A percentile compares a stretch with the other conserved stretches of the same genome.
Conservation (phyloP, 2,797 vertebrate genomes). For the Lacerta bilineata region DNA sequence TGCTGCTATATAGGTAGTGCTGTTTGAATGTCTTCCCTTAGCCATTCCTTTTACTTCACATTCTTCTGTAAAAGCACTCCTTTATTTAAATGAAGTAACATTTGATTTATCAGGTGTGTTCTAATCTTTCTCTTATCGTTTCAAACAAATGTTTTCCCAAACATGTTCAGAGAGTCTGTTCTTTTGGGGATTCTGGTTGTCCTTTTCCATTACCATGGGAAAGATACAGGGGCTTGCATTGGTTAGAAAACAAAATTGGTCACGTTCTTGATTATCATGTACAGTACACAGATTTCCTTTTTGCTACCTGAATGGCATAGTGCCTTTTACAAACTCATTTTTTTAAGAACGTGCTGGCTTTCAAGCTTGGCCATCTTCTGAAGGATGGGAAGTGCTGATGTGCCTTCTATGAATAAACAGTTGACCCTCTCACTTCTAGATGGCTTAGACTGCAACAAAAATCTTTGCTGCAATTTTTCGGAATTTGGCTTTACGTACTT, state of each 20-base stretch:
- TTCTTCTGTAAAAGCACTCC: not conserved
- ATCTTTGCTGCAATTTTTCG: not conserved
- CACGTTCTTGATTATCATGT: not conserved
- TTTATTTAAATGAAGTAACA: not conserved
- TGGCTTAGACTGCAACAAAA: not conserved
- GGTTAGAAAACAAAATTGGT: not conserved
- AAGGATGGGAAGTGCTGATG: not conserved
- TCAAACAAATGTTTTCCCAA: not conserved
- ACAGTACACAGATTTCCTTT: not conserved
- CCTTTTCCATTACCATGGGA: not conserved
- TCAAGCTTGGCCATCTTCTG: not conserved
- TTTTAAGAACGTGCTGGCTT: not conserved
- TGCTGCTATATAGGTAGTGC: not conserved
- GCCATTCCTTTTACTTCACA: not conserved
- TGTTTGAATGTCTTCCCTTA: not conserved
- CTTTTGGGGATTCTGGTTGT: not conserved
- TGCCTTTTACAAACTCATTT: not conserved
- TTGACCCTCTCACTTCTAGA: not conserved
- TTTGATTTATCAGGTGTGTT: conserved; percentile 2
- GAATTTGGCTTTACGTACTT: not conserved
- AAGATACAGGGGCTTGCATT: not conserved
- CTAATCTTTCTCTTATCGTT: not conserved
- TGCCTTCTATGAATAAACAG: not conserved
- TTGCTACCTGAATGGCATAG: not conserved
- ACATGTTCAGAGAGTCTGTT: not conserved